phyloP scores from a whole-genome alignment of 2,797 vertebrate species.

The Spheniscus humboldti region DNA sequence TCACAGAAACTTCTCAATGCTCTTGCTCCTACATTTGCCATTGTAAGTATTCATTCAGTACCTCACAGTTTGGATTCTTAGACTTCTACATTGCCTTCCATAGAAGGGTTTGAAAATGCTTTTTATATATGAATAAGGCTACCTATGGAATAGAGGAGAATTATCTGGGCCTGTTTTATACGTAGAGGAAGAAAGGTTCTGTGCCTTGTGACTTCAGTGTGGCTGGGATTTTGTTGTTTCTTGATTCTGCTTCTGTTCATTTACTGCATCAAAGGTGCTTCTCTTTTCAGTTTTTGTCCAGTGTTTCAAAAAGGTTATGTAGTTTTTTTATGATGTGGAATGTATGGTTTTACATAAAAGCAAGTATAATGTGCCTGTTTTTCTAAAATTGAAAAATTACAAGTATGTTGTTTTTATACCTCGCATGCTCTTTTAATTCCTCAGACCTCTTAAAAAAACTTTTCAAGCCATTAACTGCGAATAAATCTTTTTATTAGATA shows the following conservation, averaged over 20 bases:
- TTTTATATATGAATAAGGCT: not conserved
- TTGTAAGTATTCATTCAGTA: not conserved
- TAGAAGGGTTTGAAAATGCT: not conserved
- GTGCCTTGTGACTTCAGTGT: not conserved
- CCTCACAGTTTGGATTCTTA: not conserved
- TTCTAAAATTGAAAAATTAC: not conserved
- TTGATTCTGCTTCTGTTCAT: not conserved
- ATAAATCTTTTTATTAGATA: slow-evolving; percentile 62
- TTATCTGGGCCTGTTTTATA: not conserved
- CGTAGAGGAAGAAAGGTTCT: not conserved
- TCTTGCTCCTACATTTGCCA: not conserved
- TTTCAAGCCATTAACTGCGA: not conserved
- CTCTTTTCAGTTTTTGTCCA: not conserved
- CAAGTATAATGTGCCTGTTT: not conserved
- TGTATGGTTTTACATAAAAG: not conserved
- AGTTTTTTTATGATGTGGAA: not conserved
- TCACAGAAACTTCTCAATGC: not conserved
- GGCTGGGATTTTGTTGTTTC: not conserved
- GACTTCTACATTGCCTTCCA: not conserved
- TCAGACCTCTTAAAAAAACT: not conserved
- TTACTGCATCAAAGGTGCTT: not conserved
- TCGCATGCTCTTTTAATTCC: not conserved
- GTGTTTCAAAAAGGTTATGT: not conserved
- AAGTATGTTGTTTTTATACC: not conserved
- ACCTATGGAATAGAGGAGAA: not conserved